These are phyloP conservation scores for Hyperoplus lanceolatus DNA, from an alignment of 2,797 vertebrate genomes.

Conservation along the genomic window DNA sequence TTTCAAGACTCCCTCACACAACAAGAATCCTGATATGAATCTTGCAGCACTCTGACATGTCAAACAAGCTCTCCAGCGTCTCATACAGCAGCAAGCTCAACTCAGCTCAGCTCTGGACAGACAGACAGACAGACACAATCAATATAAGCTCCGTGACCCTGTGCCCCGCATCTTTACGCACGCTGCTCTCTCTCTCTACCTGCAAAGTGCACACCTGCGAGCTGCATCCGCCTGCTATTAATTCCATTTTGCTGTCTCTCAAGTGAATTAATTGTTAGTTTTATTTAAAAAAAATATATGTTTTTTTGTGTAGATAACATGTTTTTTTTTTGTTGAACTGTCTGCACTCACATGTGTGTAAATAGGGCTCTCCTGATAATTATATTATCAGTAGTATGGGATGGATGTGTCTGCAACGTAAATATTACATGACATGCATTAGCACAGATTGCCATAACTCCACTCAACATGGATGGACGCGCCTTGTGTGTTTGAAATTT, in stretches of 20 bases:
- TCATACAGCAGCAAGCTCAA: slow-evolving; percentile 9
- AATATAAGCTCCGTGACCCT: slow-evolving; percentile 67
- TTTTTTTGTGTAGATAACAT: slow-evolving; percentile 32
- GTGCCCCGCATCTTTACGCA: slow-evolving; percentile 53
- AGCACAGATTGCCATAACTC: background rate
- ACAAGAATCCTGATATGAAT: background rate
- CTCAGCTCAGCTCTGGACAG: slow-evolving; percentile 14
- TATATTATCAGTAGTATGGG: background rate
- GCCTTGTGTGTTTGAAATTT: background rate
- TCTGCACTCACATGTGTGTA: background rate
- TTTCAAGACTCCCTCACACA: background rate
- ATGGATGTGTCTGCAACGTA: slow-evolving; percentile 15
- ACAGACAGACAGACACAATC: slow-evolving; percentile 29
- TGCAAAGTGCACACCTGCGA: background rate
- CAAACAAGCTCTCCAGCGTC: background rate
- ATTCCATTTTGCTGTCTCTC: no score
- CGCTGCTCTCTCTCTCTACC: background rate
- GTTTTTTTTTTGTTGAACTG: background rate
- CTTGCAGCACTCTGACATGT: slow-evolving; percentile 19
- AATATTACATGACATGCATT: slow-evolving; percentile 55
- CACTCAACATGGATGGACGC: background rate
- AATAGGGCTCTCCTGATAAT: slow-evolving; percentile 4
- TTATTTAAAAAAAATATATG: no score
- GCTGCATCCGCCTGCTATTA: background rate
- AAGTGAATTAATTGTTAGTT: no score